phyloP scores from a whole-genome alignment of 2,113 vertebrate genomes.

The Burhinus oedicnemus region DNA sequence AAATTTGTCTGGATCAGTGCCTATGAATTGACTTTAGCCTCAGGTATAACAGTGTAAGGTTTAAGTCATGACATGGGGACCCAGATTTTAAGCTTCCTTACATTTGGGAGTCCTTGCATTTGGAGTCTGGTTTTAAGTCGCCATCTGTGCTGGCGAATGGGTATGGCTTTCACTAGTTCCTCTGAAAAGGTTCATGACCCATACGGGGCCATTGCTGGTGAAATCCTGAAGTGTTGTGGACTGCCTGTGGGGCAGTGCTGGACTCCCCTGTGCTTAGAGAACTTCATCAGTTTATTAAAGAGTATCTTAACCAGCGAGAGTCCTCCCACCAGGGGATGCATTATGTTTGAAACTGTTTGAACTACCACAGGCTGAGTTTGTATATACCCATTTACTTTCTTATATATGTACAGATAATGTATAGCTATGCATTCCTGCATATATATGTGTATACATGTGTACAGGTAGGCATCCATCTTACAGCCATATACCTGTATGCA shows the following conservation, averaged over 20 bases:
- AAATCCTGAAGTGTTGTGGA: neutral
- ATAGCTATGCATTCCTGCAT: neutral
- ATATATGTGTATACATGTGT: no score
- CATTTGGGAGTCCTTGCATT: neutral
- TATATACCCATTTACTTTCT: neutral
- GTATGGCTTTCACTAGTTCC: neutral
- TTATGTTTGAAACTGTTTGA: neutral
- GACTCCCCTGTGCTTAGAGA: neutral
- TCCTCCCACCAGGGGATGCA: neutral
- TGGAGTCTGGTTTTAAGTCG: neutral
- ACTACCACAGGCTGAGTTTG: neutral
- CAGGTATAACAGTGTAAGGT: neutral
- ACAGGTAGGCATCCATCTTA: neutral
- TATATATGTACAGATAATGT: neutral
- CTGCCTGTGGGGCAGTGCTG: neutral
- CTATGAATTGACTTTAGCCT: neutral
- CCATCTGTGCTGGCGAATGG: neutral
- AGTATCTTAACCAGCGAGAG: neutral
- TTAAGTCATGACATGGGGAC: neutral
- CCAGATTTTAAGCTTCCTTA: neutral
- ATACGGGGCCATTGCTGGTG: neutral
- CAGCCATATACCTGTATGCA: neutral
- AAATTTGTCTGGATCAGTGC: neutral
- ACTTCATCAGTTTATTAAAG: neutral
- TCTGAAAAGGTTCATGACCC: neutral